phyloP scores from a whole-genome alignment of 2,888 invertebrate species.

The Sminthurinus aureus region DNA sequence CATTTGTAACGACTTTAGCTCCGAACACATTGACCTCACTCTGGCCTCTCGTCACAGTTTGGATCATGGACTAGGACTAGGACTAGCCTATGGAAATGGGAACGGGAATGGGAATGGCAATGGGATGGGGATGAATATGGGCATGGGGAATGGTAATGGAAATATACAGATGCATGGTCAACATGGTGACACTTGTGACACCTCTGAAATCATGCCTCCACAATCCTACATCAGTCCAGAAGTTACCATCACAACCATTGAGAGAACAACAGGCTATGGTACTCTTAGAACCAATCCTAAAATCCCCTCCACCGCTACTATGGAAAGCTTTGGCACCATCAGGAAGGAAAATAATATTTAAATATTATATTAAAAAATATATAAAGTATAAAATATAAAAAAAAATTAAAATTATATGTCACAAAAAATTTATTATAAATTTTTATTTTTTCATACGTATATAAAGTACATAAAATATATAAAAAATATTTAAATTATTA shows the following conservation, averaged over 20 bases:
- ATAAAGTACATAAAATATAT: no score
- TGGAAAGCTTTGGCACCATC: conserved; percentile 58
- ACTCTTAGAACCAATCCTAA: conserved; percentile 50
- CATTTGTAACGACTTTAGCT: conserved; percentile 54
- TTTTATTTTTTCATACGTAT: no score
- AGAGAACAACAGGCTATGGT: conserved; percentile 52
- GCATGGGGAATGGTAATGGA: no score
- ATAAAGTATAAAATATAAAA: background rate
- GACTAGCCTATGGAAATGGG: background rate
- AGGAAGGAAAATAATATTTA: conserved; percentile 57
- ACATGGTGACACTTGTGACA: conserved; percentile 10
- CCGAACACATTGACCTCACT: conserved; percentile 49
- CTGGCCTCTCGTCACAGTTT: conserved; percentile 31
- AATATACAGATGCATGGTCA: no score
- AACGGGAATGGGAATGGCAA: background rate
- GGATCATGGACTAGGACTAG: conserved; percentile 28
- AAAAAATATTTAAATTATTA: no score
- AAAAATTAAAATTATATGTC: no score
- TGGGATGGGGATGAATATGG: no score
- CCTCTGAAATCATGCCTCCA: conserved; percentile 46
- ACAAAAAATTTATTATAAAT: no score
- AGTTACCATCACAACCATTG: conserved; percentile 58
- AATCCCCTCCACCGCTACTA: conserved; percentile 50
- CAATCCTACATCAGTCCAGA: conserved; percentile 58
- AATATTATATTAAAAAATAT: conserved; percentile 4